Evolutionary conservation across 1,140 invertebrate genomes (phyloP).

Genomic region (Lucilia sericata): DNA sequence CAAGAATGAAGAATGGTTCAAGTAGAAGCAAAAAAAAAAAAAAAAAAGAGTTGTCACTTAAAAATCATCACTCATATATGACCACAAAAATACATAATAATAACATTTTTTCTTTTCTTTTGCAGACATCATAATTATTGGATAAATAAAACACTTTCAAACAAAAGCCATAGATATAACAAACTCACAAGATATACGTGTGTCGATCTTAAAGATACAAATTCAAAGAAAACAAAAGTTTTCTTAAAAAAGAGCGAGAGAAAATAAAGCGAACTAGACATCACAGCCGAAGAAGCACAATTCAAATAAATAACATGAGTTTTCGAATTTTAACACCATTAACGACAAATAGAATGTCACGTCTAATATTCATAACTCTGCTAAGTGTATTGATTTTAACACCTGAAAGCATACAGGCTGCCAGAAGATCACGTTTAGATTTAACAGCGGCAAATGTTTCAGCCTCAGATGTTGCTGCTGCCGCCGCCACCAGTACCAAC

Average conservation of each 20-base stretch:
- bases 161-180: background rate
- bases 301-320: constrained; percentile 12
- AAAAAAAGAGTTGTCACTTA: constrained; percentile 5
- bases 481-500: constrained; percentile 4
- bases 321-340: constrained; percentile 27
- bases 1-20: background rate
- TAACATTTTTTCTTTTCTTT: background rate
- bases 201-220: background rate
- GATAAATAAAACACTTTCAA: background rate
- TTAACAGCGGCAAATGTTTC: constrained; percentile 33
- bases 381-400: constrained; percentile 41
- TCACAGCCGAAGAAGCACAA: constrained; percentile 10
- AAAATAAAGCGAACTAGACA: background rate
- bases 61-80: background rate
- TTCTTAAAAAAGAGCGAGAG: background rate
- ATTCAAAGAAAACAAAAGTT: constrained; percentile 28
- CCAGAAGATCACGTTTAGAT: constrained; percentile 46
- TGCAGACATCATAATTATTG: constrained; percentile 9
- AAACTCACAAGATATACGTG: background rate
- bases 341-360: constrained; percentile 26
- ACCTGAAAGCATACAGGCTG: constrained; percentile 23
- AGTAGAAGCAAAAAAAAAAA: background rate
- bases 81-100: background rate
- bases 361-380: constrained; percentile 35
- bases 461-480: background rate